Evolutionary conservation across 1,140 invertebrate species (phyloP).

Genomic region (Polypedilum pembai): DNA sequence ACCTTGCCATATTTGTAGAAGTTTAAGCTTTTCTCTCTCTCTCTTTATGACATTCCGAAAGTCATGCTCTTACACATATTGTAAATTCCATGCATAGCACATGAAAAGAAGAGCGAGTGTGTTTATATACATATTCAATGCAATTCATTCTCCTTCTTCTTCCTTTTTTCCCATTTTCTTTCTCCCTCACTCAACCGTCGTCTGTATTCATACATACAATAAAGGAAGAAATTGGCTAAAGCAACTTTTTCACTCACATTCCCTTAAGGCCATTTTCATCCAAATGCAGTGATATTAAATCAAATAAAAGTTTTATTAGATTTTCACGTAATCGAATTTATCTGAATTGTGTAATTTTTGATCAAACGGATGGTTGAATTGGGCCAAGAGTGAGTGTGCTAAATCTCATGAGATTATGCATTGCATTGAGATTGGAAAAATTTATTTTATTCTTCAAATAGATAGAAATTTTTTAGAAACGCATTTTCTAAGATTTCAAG

Average conservation of each 20-base stretch:
- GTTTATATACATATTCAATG: not conserved
- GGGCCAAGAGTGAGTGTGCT: too few species aligned
- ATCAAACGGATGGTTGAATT: slow-evolving; percentile 25
- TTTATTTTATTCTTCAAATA: too few species aligned
- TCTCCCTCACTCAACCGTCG: not conserved
- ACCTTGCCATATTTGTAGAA: not conserved
- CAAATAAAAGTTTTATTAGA: slow-evolving; percentile 25
- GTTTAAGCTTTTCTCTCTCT: not conserved
- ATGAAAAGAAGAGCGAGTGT: not conserved
- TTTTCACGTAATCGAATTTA: slow-evolving; percentile 14
- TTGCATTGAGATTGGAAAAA: too few species aligned
- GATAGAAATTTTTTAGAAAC: too few species aligned
- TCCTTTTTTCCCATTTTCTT: not conserved
- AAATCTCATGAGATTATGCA: too few species aligned
- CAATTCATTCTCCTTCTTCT: slow-evolving; percentile 1
- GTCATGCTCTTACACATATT: not conserved
- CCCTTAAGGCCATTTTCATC: not conserved
- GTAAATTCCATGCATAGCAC: slow-evolving; percentile 3
- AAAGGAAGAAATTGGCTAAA: not conserved
- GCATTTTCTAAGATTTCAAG: too few species aligned
- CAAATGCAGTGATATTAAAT: slow-evolving; percentile 9
- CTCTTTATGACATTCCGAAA: slow-evolving; percentile 16
- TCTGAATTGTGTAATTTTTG: slow-evolving; percentile 25
- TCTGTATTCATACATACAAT: not conserved
- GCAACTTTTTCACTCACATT: not conserved